Evolutionary conservation across 1,140 invertebrate genomes (phyloP), one percentile per base, ranked within the genome.

Genomic region (Glomeris maerens): DNA sequence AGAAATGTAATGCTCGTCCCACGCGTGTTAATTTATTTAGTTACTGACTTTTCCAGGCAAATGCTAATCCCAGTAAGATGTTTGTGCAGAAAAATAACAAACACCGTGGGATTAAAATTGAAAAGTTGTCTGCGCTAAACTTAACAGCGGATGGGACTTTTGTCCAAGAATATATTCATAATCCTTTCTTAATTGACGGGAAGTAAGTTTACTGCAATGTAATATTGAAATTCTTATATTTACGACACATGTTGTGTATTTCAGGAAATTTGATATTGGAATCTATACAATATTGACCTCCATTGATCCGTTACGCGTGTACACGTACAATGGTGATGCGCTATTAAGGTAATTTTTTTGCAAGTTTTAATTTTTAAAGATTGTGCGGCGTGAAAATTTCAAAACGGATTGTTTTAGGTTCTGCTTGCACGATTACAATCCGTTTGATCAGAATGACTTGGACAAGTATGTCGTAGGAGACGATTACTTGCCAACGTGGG

Each of bases 381-480:
- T 5, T 7, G 17, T 25, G 20, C 4, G 5, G 5, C 25, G 25
- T 17, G 17, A 42, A 25, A 4, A 21, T 17, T 21, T 21, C 5
- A 25, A 7, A 7, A 21, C 20, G 40, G 20, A 42, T 4, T 53
- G 27, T 39, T 45, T 51, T 59, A 84, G 90, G 54, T 98, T 94
- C 68, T 97, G 93, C 62, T 78, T 86, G 1, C 71, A 78, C n/a
- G 79, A 88, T 56, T 97, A 97, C 67, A 76, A 93, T 64, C 92
- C 92, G 1, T 96, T 97, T 63, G 80, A 96, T 71, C 66, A 79
- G 0, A 66, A 74, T 3, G 74, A 81, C 60, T 52, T 83, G 2
- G 80, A 94, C 57, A 92, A 95, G 60, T 98, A 97, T 63, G 87
- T 97, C 0, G 81, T 98, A 0, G 88, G 85, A 0, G 91, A 96